Evolutionary conservation across 2,113 vertebrate genomes (phyloP), one percentile per base, ranked within the genome.

Genomic region (Chelonoidis abingdonii): DNA sequence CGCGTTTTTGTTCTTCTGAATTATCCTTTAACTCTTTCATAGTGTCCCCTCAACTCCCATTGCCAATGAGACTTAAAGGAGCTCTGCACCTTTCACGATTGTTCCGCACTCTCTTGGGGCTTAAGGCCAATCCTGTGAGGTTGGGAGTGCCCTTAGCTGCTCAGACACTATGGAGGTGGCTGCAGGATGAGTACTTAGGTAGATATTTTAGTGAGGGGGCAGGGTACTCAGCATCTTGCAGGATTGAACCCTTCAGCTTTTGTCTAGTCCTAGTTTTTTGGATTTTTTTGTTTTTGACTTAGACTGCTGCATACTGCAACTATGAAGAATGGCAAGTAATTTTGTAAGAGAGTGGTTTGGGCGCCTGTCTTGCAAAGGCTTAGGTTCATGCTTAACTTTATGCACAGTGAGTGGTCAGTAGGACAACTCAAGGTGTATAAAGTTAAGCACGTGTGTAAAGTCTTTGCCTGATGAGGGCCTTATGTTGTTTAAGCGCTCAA

Each of bases 21-120:
- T 95, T 24, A 9, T 93, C 54, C 35, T 95, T 95, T 93, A 75
- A 90, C 41, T 78, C 5, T 16, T 83, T 96, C 6, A 17, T 88
- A 13, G 2, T 50, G 25, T 0, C 53, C 12, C 21, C 83, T 84
- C 75, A 76, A 8, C 84, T 94, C 25, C 35, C 4, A 44, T 17
- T 53, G 24, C 41, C 75, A 27, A 44, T 44, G 24, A 76, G 24
- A 27, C 41, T 78, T 27, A 47, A 13, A 47, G 41, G 41, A 78
- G 41, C 3, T 80, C 24, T 17, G 29, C 79, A 83, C 31, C 0
- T 0, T 2, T 59, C 24, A 89, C 25, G 82, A 19, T 25, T 54
- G 5, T 35, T 53, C 57, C 19, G 38, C 82, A 14, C 11, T 90
- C 47, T 14, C 54, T 16, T 10, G 53, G 88, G 10, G 81, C 49